phyloP scores from a whole-genome alignment of 1,140 invertebrate species.

The Drosophila nannoptera region DNA sequence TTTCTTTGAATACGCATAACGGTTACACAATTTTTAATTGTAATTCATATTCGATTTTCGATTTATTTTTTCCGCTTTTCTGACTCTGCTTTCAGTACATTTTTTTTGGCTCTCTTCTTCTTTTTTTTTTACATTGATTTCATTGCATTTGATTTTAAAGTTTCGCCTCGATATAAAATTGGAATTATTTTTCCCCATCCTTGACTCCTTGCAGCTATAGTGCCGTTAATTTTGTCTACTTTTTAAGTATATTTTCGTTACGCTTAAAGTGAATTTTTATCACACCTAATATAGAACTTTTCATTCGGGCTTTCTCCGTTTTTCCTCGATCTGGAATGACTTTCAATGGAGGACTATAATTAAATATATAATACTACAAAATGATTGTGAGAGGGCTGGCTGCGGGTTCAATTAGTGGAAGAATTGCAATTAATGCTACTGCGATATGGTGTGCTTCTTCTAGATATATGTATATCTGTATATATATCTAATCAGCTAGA shows the following conservation, averaged over 20 bases:
- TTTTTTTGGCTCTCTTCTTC: conserved; percentile 24
- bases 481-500: background rate
- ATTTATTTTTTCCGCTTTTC: conserved; percentile 18
- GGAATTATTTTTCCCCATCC: conserved; percentile 14
- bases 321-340: background rate
- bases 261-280: conserved; percentile 47
- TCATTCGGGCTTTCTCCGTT: background rate
- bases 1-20: conserved; percentile 37
- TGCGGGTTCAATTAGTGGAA: conserved; percentile 18
- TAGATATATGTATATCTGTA: conserved; percentile 20
- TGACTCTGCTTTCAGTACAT: conserved; percentile 26
- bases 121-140: conserved; percentile 16
- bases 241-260: conserved; percentile 55
- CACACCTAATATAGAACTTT: conserved; percentile 65
- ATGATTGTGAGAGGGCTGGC: conserved; percentile 10
- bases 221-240: conserved; percentile 62
- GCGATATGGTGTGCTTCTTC: conserved; percentile 65
- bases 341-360: conserved; percentile 14
- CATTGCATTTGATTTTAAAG: background rate
- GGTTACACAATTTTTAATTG: conserved; percentile 41
- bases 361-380: conserved; percentile 19
- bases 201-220: conserved; percentile 30
- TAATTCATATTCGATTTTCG: conserved; percentile 29
- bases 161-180: conserved; percentile 34
- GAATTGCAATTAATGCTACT: conserved; percentile 34